phyloP scores from a whole-genome alignment of 2,888 invertebrate species.

The Heteromyza rotundicornis region DNA sequence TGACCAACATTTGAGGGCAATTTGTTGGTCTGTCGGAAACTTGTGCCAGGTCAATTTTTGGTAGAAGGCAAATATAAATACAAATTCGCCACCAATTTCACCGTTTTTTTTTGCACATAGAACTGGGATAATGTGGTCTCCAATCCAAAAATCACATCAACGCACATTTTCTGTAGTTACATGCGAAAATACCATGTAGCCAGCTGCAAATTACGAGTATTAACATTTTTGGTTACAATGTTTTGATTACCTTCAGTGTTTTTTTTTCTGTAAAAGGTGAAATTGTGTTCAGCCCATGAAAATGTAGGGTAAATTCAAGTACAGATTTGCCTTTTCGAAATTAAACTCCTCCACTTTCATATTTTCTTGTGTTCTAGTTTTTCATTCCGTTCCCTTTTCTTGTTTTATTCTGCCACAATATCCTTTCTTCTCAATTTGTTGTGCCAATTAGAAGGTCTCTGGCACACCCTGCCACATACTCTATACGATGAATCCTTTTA shows the following conservation, averaged over 20 bases:
- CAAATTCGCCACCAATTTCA: background rate
- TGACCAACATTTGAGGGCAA: constrained; percentile 9
- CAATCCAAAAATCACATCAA: constrained; percentile 12
- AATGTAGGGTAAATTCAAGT: too few relatives aligned
- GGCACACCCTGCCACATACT: background rate
- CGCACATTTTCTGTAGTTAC: constrained; percentile 1
- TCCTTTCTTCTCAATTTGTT: too few relatives aligned
- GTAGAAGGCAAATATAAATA: too few relatives aligned
- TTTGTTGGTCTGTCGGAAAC: background rate
- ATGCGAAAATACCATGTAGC: too few relatives aligned
- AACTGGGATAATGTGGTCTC: background rate
- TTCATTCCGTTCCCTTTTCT: background rate
- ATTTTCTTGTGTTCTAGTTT: too few relatives aligned
- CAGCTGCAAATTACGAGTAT: constrained; percentile 7
- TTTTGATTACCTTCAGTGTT: too few relatives aligned
- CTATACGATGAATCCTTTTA: too few relatives aligned
- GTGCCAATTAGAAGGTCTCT: background rate
- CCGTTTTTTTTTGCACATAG: too few relatives aligned
- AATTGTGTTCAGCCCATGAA: too few relatives aligned
- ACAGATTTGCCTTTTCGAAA: too few relatives aligned
- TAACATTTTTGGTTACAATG: background rate
- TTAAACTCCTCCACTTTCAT: too few relatives aligned
- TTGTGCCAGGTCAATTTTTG: constrained; percentile 16
- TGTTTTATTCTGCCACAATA: background rate
- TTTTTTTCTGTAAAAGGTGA: too few relatives aligned